Base-by-base conservation (phyloP, 1,140 invertebrate species). In the Homalodisca vitripennis region DNA sequence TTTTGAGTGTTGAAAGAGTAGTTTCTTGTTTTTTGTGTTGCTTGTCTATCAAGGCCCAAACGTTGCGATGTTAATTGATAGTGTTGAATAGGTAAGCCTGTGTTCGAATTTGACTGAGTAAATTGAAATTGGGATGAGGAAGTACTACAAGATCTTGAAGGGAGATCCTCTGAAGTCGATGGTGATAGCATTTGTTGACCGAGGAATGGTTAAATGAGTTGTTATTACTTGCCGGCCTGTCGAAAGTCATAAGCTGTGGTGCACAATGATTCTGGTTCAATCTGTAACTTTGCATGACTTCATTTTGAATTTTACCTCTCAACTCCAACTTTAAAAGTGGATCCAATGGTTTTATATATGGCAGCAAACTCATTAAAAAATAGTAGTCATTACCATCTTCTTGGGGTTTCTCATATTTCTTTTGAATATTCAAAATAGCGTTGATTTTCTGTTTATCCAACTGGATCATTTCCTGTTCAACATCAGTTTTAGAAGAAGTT, bases 311-410 rank as follows among this genome's bases (percentile, higher is more conserved):
- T 22, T 53, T 53, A 53, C 48, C 20, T 20, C 48, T 53, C 48
- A 53, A 20, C 22, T 53, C 48, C 6, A 53, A 20, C 20, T 53
- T 53, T 20, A 53, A 53, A 3, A 53, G 48, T 6, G 48, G 48
- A 22, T 53, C 48, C 22, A 53, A 14, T 3, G 12, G 6, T 53
- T 12, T 53, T 20, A 53, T 53, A 20, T 53, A 53, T 12, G 48
- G 48, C 22, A 53, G 48, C 48, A 53, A 53, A 22, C 48, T 53
- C 48, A 53, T 53, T 17, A 53, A 22, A 53, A 53, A 53, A 22
- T 53, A 22, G 20, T 53, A 53, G 48, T 53, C 48, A 22, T 22
- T 20, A 14, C 48, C 22, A 12, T 53, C 22, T 22, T 53, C 48
- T 53, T 53, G 10, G 10, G 6, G 6, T 53, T 53, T 53, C 20